A percentile compares a stretch with the other conserved stretches of the same genome.
phyloP scores from a whole-genome alignment of 2,113 vertebrate genomes.

The Cynocephalus volans region DNA sequence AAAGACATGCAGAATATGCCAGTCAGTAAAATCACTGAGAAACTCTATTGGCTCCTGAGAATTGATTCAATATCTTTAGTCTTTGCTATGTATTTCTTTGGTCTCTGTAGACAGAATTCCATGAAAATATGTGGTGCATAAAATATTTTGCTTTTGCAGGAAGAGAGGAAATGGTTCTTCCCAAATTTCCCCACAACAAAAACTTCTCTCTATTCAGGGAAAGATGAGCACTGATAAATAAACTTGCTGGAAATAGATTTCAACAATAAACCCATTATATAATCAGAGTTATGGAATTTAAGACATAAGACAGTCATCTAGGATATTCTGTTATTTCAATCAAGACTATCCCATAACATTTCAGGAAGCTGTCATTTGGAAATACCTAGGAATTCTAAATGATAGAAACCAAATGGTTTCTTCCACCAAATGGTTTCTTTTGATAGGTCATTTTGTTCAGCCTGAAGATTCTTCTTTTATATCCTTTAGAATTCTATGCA shows the following conservation, averaged over 20 bases:
- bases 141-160: conserved; percentile 7
- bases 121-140: background rate
- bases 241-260: conserved; percentile 21
- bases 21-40: background rate
- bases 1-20: background rate
- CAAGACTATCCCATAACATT: background rate
- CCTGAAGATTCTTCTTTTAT: conserved; percentile 7
- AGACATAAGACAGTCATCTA: background rate
- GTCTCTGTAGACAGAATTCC: background rate
- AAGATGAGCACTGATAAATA: conserved; percentile 18
- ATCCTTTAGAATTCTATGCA: background rate
- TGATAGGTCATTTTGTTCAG: conserved; percentile 30
- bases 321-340: conserved; percentile 15
- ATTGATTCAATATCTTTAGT: background rate
- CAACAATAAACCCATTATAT: background rate
- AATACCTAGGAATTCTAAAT: background rate
- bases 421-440: conserved; percentile 29
- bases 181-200: background rate
- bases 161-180: background rate
- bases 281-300: conserved; percentile 8
- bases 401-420: background rate
- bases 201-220: background rate
- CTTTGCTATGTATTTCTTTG: background rate
- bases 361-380: background rate
- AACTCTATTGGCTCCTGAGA: background rate